A percentile compares a stretch with the other conserved stretches of the same genome.
Evolutionary conservation across 2,113 vertebrate species (phyloP).

Genomic region (Actenoides hombroni): DNA sequence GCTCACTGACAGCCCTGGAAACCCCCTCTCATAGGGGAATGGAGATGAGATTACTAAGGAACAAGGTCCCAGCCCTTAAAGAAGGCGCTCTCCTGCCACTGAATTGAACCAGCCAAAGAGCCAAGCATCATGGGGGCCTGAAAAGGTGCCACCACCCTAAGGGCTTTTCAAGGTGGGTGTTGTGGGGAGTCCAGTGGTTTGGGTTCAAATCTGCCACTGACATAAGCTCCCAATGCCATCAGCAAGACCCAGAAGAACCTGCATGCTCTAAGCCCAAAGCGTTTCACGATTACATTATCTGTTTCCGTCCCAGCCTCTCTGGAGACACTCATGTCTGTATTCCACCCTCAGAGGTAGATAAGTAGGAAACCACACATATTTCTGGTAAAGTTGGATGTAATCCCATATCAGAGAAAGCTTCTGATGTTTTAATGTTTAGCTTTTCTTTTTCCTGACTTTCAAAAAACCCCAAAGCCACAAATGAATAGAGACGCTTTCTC

Average conservation of each 20-base stretch:
- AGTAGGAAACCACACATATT: background rate
- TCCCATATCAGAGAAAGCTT: background rate
- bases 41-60: background rate
- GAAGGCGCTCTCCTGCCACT: background rate
- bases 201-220: background rate
- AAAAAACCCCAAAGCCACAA: background rate
- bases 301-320: background rate
- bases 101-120: background rate
- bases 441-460: background rate
- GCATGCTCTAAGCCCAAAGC: background rate
- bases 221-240: background rate
- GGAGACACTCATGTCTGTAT: background rate
- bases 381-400: background rate
- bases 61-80: background rate
- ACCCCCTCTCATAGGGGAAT: background rate
- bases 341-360: background rate
- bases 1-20: background rate
- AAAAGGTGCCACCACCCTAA: background rate
- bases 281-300: background rate
- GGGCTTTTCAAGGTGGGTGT: background rate
- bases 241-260: background rate
- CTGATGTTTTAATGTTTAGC: background rate
- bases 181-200: background rate
- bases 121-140: accelerated
- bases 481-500: background rate